These are phyloP conservation scores for Lycocorax pyrrhopterus DNA, from an alignment of 2,113 vertebrate species.

Conservation along the genomic window DNA sequence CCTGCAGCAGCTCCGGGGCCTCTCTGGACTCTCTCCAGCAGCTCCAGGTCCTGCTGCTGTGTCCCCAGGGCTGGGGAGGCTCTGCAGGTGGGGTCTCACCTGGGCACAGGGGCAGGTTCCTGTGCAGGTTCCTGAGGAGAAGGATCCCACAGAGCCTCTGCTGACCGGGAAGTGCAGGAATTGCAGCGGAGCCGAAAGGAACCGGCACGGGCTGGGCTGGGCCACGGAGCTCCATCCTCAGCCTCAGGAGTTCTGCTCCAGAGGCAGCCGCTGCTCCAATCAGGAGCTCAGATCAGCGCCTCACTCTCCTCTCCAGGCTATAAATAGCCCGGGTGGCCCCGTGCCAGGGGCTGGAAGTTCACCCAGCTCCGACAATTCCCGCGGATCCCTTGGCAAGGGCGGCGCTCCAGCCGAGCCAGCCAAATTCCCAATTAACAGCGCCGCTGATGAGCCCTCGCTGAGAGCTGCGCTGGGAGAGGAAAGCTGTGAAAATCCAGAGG, in stretches of 20 bases:
- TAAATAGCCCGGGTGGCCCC: neutral
- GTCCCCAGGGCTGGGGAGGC: neutral
- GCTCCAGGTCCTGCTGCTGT: neutral
- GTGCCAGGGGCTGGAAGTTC: neutral
- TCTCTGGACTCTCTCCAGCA: neutral
- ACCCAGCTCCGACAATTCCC: neutral
- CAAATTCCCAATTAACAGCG: neutral
- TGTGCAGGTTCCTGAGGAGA: neutral
- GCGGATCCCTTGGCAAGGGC: neutral
- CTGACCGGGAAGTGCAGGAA: neutral
- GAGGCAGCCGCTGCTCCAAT: neutral
- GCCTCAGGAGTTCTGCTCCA: neutral
- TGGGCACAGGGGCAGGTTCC: neutral
- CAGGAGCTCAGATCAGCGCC: neutral
- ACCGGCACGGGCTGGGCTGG: accelerated
- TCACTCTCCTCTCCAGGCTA: neutral
- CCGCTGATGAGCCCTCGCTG: accelerated
- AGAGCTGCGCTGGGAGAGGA: neutral
- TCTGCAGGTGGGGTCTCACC: neutral
- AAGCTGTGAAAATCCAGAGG: neutral
- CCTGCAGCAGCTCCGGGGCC: neutral
- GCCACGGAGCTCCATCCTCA: neutral
- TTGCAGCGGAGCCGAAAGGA: neutral
- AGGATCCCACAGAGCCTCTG: neutral
- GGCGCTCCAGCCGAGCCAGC: neutral